Evolutionary conservation across 2,888 invertebrate species (phyloP).

Genomic region (Noctua janthe): DNA sequence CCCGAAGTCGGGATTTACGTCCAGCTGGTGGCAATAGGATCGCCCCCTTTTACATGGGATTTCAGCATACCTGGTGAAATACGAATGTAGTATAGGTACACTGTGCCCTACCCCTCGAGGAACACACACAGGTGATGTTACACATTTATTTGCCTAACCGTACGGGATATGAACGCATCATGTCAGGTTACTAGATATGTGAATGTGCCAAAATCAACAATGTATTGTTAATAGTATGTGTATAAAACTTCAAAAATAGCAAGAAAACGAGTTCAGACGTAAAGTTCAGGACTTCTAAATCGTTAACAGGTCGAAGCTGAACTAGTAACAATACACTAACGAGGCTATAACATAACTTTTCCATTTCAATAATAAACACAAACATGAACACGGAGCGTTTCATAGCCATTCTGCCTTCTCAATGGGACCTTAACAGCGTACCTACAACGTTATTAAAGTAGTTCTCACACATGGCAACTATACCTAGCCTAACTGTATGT

Average conservation of each 20-base stretch:
- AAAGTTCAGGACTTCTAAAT: constrained; percentile 9
- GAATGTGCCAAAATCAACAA: not conserved
- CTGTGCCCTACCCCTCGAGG: not conserved
- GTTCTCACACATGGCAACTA: constrained; percentile 38
- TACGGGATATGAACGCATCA: not conserved
- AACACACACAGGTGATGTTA: not conserved
- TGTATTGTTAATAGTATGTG: not conserved
- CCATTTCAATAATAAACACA: constrained; percentile 29
- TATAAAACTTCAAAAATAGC: not conserved
- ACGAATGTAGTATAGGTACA: not conserved
- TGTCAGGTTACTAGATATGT: not conserved
- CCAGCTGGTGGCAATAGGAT: not conserved
- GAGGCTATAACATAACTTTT: constrained; percentile 29
- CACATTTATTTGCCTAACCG: not conserved
- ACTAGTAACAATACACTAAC: constrained; percentile 18
- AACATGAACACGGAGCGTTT: constrained; percentile 21
- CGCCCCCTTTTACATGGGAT: not conserved
- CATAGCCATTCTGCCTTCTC: constrained; percentile 34
- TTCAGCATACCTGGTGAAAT: not conserved
- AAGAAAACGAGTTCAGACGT: not conserved
- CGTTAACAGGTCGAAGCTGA: constrained; percentile 1
- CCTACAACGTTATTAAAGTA: constrained; percentile 45
- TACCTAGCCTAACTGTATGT: not conserved
- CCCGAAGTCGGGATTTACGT: not conserved
- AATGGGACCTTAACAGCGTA: constrained; percentile 30